Conservation (phyloP, 2,113 vertebrate species). For the Rhabdomys dilectus region DNA sequence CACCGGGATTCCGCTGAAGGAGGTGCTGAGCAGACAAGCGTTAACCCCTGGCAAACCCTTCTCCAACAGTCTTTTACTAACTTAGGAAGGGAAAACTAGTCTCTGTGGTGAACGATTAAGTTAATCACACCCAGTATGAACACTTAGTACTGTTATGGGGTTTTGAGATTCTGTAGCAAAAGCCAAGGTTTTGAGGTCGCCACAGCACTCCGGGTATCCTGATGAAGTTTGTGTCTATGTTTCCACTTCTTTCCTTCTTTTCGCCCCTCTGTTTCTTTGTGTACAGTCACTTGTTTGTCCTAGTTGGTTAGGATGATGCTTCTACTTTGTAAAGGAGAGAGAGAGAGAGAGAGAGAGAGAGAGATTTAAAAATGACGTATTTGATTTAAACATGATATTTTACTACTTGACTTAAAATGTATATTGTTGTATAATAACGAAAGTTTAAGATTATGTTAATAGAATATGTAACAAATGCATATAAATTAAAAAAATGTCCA, state of each 20-base stretch:
- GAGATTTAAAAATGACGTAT: not conserved
- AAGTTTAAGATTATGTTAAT: not conserved
- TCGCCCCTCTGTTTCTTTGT: not conserved
- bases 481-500: not conserved
- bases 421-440: not conserved
- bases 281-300: not conserved
- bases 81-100: constrained; percentile 19
- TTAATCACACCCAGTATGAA: constrained; percentile 8
- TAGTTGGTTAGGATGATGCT: constrained; percentile 4
- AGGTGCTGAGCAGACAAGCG: not conserved
- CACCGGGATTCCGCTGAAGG: constrained; percentile 47
- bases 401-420: not conserved
- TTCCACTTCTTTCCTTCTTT: accelerated
- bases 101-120: constrained; percentile 11
- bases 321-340: not conserved
- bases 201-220: not conserved
- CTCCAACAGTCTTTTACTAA: not conserved
- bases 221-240: not conserved
- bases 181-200: not conserved
- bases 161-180: not conserved
- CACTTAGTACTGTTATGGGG: constrained; percentile 7
- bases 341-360: not conserved
- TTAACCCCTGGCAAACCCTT: constrained; percentile 42
- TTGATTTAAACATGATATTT: constrained; percentile 26
- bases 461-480: not conserved